phyloP scores from a whole-genome alignment of 2,888 invertebrate species.

The Odontocolon sp. region DNA sequence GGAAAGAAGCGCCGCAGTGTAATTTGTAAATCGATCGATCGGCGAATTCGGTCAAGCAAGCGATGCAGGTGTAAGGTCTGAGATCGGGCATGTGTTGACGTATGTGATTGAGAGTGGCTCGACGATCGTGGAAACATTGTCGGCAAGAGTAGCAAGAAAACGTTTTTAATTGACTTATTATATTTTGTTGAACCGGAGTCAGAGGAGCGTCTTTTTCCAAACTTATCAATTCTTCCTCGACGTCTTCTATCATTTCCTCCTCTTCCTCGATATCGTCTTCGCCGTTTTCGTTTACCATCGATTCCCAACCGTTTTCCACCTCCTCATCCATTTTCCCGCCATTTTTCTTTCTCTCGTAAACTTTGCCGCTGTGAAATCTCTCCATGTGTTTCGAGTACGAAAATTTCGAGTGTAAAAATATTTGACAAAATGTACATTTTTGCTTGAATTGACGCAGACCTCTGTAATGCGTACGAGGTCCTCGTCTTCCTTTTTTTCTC shows the following conservation, averaged over 20 bases:
- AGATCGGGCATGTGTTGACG: conserved; percentile 78
- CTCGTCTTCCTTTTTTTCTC: conserved; percentile 71
- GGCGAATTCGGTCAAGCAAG: conserved; percentile 77
- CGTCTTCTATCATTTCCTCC: conserved; percentile 55
- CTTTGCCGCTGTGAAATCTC: conserved; percentile 69
- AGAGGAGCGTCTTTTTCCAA: conserved; percentile 74
- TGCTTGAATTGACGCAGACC: conserved; percentile 72
- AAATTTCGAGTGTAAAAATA: conserved; percentile 75
- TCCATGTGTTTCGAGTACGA: conserved; percentile 76
- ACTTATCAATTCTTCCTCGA: conserved; percentile 72
- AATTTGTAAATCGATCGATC: conserved; percentile 76
- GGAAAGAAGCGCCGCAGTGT: conserved; percentile 79
- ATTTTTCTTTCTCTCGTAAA: too few species aligned
- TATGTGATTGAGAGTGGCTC: conserved; percentile 76
- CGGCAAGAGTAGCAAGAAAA: conserved; percentile 77
- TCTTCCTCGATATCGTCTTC: conserved; percentile 57
- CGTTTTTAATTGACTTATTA: conserved; percentile 78
- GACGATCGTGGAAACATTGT: conserved; percentile 73
- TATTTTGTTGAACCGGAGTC: conserved; percentile 77
- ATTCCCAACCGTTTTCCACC: too few species aligned
- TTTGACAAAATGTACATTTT: conserved; percentile 75
- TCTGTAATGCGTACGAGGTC: conserved; percentile 74
- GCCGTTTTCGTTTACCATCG: conserved; percentile 42
- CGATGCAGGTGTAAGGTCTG: conserved; percentile 77
- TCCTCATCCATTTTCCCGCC: neutral